A percentile compares a stretch with the other conserved stretches of the same genome.
Conservation (phyloP, 2,113 vertebrate species). For the Phrynocephalus versicolor region DNA sequence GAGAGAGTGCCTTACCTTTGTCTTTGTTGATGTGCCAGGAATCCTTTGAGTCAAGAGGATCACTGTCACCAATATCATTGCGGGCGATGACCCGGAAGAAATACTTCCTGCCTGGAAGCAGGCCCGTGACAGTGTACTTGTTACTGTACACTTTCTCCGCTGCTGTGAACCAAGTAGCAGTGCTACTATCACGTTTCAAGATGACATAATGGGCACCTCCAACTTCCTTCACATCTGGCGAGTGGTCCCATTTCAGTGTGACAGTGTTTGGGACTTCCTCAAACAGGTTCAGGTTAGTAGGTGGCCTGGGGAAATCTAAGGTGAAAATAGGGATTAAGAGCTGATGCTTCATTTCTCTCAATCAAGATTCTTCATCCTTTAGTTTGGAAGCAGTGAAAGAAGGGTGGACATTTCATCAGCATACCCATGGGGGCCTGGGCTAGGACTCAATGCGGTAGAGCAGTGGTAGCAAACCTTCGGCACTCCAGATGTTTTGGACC, state of each 20-base stretch:
- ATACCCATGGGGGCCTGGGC: background rate
- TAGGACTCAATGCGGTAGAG: background rate
- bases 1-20: slow-evolving; percentile 55
- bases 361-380: background rate
- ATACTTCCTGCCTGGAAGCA: slow-evolving; percentile 73
- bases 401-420: too few species aligned
- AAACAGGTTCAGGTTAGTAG: slow-evolving; percentile 64
- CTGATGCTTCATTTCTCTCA: background rate
- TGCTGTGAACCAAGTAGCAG: slow-evolving; percentile 63
- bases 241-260: slow-evolving; percentile 74
- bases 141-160: slow-evolving; percentile 68
- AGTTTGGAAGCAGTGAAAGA: background rate
- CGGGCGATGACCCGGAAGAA: slow-evolving; percentile 73
- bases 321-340: slow-evolving; percentile 19
- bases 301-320: slow-evolving; percentile 66
- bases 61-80: slow-evolving; percentile 65
- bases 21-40: slow-evolving; percentile 67
- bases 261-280: slow-evolving; percentile 71
- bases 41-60: slow-evolving; percentile 71
- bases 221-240: slow-evolving; percentile 62
- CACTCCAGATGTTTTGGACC: too few species aligned
- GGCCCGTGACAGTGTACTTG: slow-evolving; percentile 68
- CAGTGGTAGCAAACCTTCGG: background rate
- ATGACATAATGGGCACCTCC: slow-evolving; percentile 64
- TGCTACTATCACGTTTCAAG: slow-evolving; percentile 71